These are phyloP conservation scores for Drosophila bipectinata DNA, from an alignment of 1,140 invertebrate genomes.

Conservation along the genomic window DNA sequence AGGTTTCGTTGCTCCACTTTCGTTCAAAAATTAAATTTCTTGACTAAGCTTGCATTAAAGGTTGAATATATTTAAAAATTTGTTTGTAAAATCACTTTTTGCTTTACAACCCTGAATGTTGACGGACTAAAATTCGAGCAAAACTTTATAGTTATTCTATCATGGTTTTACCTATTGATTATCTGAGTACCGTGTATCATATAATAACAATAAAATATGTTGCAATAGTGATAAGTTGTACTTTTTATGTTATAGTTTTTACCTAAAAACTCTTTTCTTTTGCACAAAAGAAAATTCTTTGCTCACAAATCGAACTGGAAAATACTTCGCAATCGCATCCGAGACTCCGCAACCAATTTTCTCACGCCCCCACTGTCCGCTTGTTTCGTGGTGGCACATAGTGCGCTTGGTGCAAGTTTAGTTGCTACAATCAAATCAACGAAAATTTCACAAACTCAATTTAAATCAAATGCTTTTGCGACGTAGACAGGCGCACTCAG, in stretches of 20 bases:
- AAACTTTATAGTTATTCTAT: too few relatives aligned
- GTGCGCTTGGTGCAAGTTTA: slow-evolving; percentile 74
- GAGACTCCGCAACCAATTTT: neutral
- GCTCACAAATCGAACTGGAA: slow-evolving; percentile 6
- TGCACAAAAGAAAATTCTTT: neutral
- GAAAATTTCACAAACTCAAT: slow-evolving; percentile 81
- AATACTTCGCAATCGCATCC: neutral
- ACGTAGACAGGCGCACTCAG: slow-evolving; percentile 50
- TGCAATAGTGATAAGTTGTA: too few relatives aligned
- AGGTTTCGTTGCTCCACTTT: too few relatives aligned
- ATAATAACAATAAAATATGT: too few relatives aligned
- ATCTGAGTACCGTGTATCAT: too few relatives aligned
- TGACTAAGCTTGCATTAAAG: too few relatives aligned
- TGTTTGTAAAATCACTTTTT: too few relatives aligned
- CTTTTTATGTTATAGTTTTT: neutral
- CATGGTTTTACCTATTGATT: too few relatives aligned
- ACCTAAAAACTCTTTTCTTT: neutral
- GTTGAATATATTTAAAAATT: too few relatives aligned
- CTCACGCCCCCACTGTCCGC: slow-evolving; percentile 6
- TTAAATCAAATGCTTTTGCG: slow-evolving; percentile 81
- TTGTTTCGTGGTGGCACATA: slow-evolving; percentile 29
- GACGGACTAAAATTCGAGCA: too few relatives aligned
- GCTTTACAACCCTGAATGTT: too few relatives aligned
- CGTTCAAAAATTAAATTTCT: too few relatives aligned
- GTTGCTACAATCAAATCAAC: slow-evolving; percentile 82